A percentile compares a stretch with the other conserved stretches of the same genome.
phyloP scores from a whole-genome alignment of 1,140 invertebrate genomes.

The Heterodera carotae region DNA sequence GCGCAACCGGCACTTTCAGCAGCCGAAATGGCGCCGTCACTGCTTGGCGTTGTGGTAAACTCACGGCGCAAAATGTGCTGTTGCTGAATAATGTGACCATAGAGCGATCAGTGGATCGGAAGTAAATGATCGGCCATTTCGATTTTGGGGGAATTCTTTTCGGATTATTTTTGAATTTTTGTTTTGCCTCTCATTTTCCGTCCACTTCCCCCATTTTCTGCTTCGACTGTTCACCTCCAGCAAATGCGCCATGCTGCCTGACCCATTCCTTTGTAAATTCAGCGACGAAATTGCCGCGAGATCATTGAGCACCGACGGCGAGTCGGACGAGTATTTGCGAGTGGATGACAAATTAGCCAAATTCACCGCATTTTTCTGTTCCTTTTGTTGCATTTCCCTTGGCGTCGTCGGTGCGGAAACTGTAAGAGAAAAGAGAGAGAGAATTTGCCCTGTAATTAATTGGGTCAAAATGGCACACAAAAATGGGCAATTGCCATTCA shows the following conservation, averaged over 20 bases:
- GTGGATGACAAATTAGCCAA: background rate
- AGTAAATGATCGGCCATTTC: too few relatives aligned
- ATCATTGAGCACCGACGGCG: conserved; percentile 17
- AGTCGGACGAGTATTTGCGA: conserved; percentile 18
- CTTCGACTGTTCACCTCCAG: conserved; percentile 1
- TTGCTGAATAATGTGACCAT: conserved; percentile 50
- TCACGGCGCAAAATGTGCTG: conserved; percentile 51
- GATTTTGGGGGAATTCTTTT: background rate
- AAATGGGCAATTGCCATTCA: background rate
- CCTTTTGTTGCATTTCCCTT: conserved; percentile 11
- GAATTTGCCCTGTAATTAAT: too few relatives aligned
- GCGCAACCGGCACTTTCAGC: background rate
- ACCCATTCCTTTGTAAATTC: conserved; percentile 20
- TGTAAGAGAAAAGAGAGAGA: conserved; percentile 5
- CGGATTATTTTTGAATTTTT: too few relatives aligned
- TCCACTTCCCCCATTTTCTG: too few relatives aligned
- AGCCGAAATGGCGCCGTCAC: conserved; percentile 16
- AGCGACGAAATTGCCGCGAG: conserved; percentile 22
- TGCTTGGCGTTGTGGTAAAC: conserved; percentile 52
- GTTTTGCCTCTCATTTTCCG: too few relatives aligned
- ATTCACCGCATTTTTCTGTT: background rate
- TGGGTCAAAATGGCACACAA: background rate
- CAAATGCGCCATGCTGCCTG: conserved; percentile 9
- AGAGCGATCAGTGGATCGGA: too few relatives aligned
- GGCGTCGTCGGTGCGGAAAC: conserved; percentile 72